Conservation (phyloP, 2,113 vertebrate genomes). For the Thunnus thynnus region DNA sequence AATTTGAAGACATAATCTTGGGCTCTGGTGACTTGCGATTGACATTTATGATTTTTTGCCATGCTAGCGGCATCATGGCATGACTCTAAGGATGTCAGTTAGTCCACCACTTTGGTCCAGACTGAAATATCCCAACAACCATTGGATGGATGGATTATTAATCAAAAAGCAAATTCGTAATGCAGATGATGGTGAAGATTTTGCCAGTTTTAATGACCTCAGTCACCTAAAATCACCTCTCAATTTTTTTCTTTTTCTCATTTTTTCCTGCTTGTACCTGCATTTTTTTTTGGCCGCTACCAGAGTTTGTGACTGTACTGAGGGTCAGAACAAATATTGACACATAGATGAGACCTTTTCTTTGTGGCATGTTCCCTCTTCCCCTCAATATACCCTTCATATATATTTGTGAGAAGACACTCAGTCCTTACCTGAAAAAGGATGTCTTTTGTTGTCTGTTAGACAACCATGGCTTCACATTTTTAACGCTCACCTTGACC, state of each 20-base stretch:
- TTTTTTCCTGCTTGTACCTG: too few relatives aligned
- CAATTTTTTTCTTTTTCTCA: too few relatives aligned
- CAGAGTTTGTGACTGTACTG: too few relatives aligned
- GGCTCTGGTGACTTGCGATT: neutral
- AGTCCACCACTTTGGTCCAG: neutral
- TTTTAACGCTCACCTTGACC: neutral
- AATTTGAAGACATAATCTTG: neutral
- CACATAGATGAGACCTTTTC: too few relatives aligned
- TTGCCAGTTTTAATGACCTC: neutral
- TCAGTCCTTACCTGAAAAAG: neutral
- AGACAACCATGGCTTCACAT: neutral
- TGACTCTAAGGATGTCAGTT: neutral
- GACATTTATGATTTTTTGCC: slow-evolving; percentile 4
- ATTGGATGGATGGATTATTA: neutral
- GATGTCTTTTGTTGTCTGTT: neutral
- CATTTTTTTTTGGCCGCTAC: too few relatives aligned
- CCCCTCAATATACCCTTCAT: too few relatives aligned
- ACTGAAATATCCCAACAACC: neutral
- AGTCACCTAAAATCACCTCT: neutral
- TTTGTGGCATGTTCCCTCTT: too few relatives aligned
- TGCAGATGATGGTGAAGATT: neutral
- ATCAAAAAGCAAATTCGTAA: neutral
- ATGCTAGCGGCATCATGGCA: neutral
- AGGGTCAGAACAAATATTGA: too few relatives aligned
- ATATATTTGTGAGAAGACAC: too few relatives aligned